phyloP scores from a whole-genome alignment of 2,888 invertebrate genomes.

The Stomorhina lunata region DNA sequence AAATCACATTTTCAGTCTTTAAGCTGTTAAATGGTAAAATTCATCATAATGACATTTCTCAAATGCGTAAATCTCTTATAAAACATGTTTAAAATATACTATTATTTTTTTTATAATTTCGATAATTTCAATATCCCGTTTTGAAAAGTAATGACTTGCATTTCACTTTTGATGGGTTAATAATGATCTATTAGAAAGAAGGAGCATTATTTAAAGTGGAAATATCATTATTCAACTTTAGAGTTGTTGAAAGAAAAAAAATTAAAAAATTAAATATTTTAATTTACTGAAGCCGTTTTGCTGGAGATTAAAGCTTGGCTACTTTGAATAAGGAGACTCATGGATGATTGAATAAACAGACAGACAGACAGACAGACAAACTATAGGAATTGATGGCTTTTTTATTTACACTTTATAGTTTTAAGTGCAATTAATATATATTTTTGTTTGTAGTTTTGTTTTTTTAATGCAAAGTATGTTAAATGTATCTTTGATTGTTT shows the following conservation, averaged over 20 bases:
- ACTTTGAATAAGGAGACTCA: constrained; percentile 1
- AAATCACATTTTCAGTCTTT: no score
- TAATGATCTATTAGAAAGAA: constrained; percentile 55
- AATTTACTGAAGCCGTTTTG: constrained; percentile 8
- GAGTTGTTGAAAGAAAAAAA: constrained; percentile 67
- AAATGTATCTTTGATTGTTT: neutral
- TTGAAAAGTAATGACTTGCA: neutral
- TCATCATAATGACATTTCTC: no score
- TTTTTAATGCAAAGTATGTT: no score
- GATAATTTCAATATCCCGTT: neutral
- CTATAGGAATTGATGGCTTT: constrained; percentile 3
- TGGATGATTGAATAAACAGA: neutral
- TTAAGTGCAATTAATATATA: constrained; percentile 66
- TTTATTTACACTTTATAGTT: constrained; percentile 37
- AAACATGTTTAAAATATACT: constrained; percentile 18
- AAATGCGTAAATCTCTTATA: neutral
- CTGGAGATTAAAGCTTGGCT: constrained; percentile 25
- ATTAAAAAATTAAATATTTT: neutral
- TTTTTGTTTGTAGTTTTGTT: constrained; percentile 35
- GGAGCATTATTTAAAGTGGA: constrained; percentile 46
- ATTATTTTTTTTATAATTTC: neutral
- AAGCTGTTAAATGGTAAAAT: no score
- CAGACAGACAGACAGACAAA: neutral
- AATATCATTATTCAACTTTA: constrained; percentile 47
- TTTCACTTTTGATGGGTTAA: constrained; percentile 11